phyloP scores from a whole-genome alignment of 1,140 invertebrate species.

The Aphidius gifuensis region DNA sequence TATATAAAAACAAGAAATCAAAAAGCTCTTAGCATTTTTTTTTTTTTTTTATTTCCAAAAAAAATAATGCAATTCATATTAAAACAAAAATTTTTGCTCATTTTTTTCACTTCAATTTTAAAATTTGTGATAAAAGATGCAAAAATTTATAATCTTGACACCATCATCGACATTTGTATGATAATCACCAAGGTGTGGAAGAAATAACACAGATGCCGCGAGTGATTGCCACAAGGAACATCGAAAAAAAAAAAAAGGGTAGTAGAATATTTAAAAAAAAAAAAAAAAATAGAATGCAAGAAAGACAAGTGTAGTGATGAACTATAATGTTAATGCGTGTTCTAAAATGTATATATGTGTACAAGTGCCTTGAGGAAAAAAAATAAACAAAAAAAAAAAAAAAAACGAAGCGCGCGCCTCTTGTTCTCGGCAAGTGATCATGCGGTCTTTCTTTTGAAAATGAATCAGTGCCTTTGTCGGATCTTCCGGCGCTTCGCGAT shows the following conservation, averaged over 20 bases:
- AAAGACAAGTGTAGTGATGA: constrained; percentile 7
- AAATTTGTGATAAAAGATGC: too few relatives aligned
- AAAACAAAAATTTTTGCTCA: too few relatives aligned
- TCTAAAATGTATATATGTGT: constrained; percentile 8
- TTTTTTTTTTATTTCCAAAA: too few relatives aligned
- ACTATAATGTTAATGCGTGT: constrained; percentile 8
- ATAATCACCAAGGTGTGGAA: constrained; percentile 53
- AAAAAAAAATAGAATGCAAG: constrained; percentile 22
- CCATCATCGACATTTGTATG: constrained; percentile 54
- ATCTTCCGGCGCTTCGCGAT: constrained; percentile 55
- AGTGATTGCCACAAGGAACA: constrained; percentile 11
- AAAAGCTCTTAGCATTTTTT: too few relatives aligned
- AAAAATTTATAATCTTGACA: neutral
- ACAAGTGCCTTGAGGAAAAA: constrained; percentile 28
- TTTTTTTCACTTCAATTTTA: too few relatives aligned
- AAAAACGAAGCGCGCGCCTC: constrained; percentile 20
- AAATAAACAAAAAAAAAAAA: constrained; percentile 14
- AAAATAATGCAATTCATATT: too few relatives aligned
- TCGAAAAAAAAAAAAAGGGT: constrained; percentile 14
- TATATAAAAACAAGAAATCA: too few relatives aligned
- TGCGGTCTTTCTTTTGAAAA: constrained; percentile 49
- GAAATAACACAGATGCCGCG: constrained; percentile 34
- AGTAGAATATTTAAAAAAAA: constrained; percentile 1
- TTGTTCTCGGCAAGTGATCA: constrained; percentile 34
- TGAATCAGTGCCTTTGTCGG: constrained; percentile 47